Evolutionary conservation across 1,140 invertebrate genomes (phyloP), one percentile per base, ranked within the genome.

Genomic region (Contarinia nasturtii): DNA sequence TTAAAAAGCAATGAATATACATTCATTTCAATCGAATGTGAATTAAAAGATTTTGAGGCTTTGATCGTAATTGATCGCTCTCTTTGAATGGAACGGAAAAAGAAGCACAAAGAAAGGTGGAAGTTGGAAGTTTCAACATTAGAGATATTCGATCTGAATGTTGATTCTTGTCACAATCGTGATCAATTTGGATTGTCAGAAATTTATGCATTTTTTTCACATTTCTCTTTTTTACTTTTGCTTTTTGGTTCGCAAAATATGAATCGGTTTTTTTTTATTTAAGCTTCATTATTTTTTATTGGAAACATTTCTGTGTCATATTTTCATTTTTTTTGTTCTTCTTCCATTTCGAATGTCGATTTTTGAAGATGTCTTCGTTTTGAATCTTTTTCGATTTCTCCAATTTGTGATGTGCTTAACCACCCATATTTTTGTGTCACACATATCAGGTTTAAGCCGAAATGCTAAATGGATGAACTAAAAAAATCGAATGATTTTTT

Each of bases 121-220:
- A 10, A 27, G 27, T 27, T 27, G 27, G 27, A 5, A 10, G 27
- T 10, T 27, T 27, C 10, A 10, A 27, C 27, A n/a, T n/a, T n/a
- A n/a, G n/a, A n/a, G n/a, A n/a, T n/a, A n/a, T n/a, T 27, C 27
- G 27, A 27, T 17, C 42, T 22, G 42, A 22, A 22, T 22, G 19
- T 22, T 22, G 19, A 44, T 44, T 27, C 27, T 27, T 27, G 27
- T 27, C 27, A 27, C 18, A 27, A 27, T 10, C 27, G 27, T 5
- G 27, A 27, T 27, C 27, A 27, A 27, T 27, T 27, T n/a, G n/a
- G 27, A 22, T 21, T n/a, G n/a, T 20, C 19, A 22, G n/a, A 40
- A 44, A 44, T 44, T 44, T 44, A 44, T 44, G 42, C 42, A 22
- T 44, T 44, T 19, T 44, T 44, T 20, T 14, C 21, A 21, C n/a